Conservation (phyloP, 2,888 invertebrate species). For the Rhynchonema sp. region DNA sequence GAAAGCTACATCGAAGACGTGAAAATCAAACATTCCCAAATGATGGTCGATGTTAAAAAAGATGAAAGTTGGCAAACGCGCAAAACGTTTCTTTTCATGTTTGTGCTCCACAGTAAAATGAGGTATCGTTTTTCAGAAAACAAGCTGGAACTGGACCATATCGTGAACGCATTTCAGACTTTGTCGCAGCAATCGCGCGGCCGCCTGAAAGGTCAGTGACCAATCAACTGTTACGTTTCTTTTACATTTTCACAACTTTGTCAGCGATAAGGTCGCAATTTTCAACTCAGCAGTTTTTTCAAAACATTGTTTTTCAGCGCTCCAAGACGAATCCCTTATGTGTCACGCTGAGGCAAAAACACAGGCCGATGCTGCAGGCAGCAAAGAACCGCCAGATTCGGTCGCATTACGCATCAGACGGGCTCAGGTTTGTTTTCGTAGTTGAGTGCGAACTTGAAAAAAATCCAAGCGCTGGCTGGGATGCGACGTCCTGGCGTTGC, state of each 20-base stretch:
- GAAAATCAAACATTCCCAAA: not conserved
- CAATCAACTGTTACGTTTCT: not conserved
- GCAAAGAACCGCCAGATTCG: not conserved
- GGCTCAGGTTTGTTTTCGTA: too few relatives aligned
- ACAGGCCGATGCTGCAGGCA: too few relatives aligned
- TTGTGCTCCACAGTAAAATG: too few relatives aligned
- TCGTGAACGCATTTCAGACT: not conserved
- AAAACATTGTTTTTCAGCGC: not conserved
- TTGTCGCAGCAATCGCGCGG: not conserved
- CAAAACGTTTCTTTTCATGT: too few relatives aligned
- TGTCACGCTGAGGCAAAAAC: not conserved
- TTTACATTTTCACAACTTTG: too few relatives aligned
- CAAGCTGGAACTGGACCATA: not conserved
- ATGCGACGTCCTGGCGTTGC: too few relatives aligned
- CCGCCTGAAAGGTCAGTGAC: not conserved
- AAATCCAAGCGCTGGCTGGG: too few relatives aligned
- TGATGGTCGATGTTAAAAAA: not conserved
- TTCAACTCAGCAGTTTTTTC: not conserved
- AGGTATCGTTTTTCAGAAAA: not conserved
- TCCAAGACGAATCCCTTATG: not conserved
- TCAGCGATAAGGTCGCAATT: too few relatives aligned
- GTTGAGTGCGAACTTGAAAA: too few relatives aligned
- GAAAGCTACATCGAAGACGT: constrained; percentile 2
- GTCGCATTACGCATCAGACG: not conserved
- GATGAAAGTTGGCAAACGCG: not conserved